These are phyloP conservation scores for Nerophis ophidion DNA, from an alignment of 2,113 vertebrate species.

Conservation along the genomic window DNA sequence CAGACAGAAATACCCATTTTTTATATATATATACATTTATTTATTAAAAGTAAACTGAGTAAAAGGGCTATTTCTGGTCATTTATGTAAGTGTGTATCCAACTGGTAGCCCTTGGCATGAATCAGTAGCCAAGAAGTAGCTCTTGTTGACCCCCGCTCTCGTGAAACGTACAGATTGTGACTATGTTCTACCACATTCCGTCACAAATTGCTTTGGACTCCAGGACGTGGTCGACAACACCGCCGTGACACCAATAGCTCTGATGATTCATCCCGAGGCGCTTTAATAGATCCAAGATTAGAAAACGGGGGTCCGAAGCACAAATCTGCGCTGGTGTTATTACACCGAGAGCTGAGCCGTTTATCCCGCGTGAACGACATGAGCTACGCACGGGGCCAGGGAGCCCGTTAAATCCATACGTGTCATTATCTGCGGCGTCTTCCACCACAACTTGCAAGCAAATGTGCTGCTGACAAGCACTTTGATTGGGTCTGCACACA, in stretches of 20 bases:
- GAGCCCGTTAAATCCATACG: constrained; percentile 64
- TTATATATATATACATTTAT: too few relatives aligned
- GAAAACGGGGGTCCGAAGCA: constrained; percentile 48
- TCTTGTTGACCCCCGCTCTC: too few relatives aligned
- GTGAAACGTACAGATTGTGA: constrained; percentile 23
- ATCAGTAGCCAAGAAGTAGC: too few relatives aligned
- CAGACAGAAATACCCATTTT: too few relatives aligned
- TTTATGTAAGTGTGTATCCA: too few relatives aligned
- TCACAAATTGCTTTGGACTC: constrained; percentile 55
- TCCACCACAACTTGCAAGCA: constrained; percentile 65
- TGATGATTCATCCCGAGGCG: constrained; percentile 64
- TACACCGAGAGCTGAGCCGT: constrained; percentile 50
- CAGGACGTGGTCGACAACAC: constrained; percentile 48
- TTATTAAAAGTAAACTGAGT: too few relatives aligned
- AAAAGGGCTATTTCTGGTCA: too few relatives aligned
- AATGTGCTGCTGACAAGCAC: constrained; percentile 52
- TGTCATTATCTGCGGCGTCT: constrained; percentile 59
- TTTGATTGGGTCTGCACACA: constrained; percentile 50
- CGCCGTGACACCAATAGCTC: constrained; percentile 51
- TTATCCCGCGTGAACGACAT: constrained; percentile 45
- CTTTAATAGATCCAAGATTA: constrained; percentile 61
- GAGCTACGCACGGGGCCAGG: constrained; percentile 53
- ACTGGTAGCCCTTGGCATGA: too few relatives aligned
- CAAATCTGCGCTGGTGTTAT: constrained; percentile 63
- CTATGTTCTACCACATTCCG: constrained; percentile 32